These are phyloP conservation scores for Cephus rjabovi DNA, from an alignment of 2,888 invertebrate genomes.

Conservation along the genomic window DNA sequence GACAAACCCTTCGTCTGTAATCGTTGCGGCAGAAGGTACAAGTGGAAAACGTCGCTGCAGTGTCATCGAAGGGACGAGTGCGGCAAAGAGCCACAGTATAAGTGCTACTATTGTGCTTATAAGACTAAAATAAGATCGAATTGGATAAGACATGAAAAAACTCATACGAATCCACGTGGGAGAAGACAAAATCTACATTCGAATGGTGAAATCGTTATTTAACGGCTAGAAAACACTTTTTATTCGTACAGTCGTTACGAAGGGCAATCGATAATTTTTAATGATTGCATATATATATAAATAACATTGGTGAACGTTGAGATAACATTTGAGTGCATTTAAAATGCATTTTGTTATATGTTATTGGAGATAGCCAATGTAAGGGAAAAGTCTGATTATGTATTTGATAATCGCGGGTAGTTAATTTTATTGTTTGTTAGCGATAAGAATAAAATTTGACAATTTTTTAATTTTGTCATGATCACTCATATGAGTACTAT, in stretches of 20 bases:
- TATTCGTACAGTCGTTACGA: background rate
- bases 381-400: background rate
- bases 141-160: conserved; percentile 42
- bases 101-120: conserved; percentile 52
- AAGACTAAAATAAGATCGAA: conserved; percentile 49
- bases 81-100: conserved; percentile 52
- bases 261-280: background rate
- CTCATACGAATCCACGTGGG: conserved; percentile 30
- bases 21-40: conserved; percentile 45
- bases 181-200: conserved; percentile 6
- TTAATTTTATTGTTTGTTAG: background rate
- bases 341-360: background rate
- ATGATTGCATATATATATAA: background rate
- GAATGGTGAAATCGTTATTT: conserved; percentile 8
- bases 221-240: background rate
- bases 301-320: background rate
- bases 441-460: background rate
- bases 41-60: conserved; percentile 59
- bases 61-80: conserved; percentile 76
- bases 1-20: conserved; percentile 61
- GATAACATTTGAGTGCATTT: background rate
- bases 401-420: background rate
- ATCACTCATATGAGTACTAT: background rate
- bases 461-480: background rate
- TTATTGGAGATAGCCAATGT: background rate